Evolutionary conservation across 1,140 invertebrate genomes (phyloP).

Genomic region (Trichonephila inaurata): DNA sequence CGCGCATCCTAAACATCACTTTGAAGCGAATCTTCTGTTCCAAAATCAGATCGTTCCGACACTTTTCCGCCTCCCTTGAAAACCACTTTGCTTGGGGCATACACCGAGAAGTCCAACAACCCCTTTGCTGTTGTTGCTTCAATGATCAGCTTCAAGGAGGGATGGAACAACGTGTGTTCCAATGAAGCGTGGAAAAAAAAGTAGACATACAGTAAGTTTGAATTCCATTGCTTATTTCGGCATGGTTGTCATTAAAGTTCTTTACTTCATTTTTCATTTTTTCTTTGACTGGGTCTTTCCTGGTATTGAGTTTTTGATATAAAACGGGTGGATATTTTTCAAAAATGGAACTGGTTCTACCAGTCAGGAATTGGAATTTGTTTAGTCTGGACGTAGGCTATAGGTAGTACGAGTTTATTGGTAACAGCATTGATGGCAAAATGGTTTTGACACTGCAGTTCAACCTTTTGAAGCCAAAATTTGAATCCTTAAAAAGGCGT

Average conservation of each 20-base stretch:
- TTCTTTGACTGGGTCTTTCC: neutral
- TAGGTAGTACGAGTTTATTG: no score
- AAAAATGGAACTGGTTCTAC: neutral
- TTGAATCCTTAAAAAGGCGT: no score
- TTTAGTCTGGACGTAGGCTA: neutral
- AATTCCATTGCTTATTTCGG: no score
- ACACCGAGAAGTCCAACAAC: slow-evolving; percentile 33
- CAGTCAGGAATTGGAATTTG: neutral
- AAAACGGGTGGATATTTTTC: neutral
- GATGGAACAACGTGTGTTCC: neutral
- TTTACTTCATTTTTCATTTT: neutral
- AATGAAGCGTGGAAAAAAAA: neutral
- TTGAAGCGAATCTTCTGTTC: neutral
- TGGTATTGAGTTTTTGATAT: neutral
- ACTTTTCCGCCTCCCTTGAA: slow-evolving; percentile 15
- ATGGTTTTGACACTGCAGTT: no score
- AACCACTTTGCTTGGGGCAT: slow-evolving; percentile 1
- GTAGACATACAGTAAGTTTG: no score
- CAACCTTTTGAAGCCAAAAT: no score
- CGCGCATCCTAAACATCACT: neutral
- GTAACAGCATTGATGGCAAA: no score
- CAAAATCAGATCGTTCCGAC: neutral
- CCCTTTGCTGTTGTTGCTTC: slow-evolving; percentile 30
- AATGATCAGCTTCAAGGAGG: neutral
- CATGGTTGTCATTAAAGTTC: no score